These are phyloP conservation scores for Brachyptera risi DNA, from an alignment of 2,888 invertebrate species.

Conservation along the genomic window DNA sequence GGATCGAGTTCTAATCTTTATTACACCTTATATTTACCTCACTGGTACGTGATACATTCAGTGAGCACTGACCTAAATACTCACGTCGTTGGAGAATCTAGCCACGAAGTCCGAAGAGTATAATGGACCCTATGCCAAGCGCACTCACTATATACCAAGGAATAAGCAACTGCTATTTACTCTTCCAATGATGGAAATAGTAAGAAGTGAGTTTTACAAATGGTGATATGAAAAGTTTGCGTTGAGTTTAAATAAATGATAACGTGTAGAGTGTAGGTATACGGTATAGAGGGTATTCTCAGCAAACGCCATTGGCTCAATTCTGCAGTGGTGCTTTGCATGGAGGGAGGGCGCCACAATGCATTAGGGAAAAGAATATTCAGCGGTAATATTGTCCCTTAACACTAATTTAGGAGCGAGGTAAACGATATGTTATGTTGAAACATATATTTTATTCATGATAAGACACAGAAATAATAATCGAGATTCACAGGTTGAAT, in stretches of 20 bases:
- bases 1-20: neutral
- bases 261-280: neutral
- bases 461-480: neutral
- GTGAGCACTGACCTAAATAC: neutral
- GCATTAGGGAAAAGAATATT: neutral
- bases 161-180: no score
- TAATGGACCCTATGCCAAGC: no score
- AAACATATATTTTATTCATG: neutral
- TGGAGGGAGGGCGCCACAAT: neutral
- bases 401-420: neutral
- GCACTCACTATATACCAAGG: no score
- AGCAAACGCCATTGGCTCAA: neutral
- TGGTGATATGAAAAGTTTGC: constrained; percentile 17
- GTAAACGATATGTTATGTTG: neutral
- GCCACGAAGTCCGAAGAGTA: neutral
- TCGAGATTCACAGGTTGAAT: no score
- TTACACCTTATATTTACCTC: neutral
- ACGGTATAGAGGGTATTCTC: neutral
- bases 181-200: neutral
- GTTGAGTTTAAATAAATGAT: constrained; percentile 13
- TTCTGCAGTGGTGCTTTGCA: neutral
- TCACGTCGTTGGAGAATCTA: neutral
- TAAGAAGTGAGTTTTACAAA: constrained; percentile 3
- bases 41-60: neutral
- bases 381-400: neutral